These are phyloP conservation scores for Sebastes goodei DNA, from an alignment of 2,797 vertebrate genomes.

Conservation along the genomic window DNA sequence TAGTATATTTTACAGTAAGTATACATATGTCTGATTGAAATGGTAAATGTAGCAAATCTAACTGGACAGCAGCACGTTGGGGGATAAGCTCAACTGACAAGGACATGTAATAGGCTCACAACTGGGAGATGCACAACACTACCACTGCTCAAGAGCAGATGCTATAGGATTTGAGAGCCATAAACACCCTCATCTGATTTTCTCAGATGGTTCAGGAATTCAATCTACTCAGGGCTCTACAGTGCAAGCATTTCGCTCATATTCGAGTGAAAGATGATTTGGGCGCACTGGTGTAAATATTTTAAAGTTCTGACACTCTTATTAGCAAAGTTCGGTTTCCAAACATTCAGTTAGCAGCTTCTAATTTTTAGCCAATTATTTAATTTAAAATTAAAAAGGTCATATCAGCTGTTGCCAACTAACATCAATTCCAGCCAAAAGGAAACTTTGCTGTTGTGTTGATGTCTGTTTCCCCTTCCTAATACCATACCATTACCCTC, in stretches of 20 bases:
- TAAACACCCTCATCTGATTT: not conserved
- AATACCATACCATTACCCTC: no score
- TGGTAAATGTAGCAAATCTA: not conserved
- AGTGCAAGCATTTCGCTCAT: not conserved
- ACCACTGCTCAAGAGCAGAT: not conserved
- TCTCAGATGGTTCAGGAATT: not conserved
- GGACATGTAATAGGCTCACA: not conserved
- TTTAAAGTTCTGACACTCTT: not conserved
- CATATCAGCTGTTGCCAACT: not conserved
- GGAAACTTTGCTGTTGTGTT: not conserved
- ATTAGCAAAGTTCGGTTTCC: not conserved
- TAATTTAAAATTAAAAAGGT: not conserved
- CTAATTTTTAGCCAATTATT: not conserved
- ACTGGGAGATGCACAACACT: not conserved
- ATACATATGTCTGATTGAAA: not conserved
- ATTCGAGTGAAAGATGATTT: not conserved
- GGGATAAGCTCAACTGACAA: not conserved
- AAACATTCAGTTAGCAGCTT: not conserved
- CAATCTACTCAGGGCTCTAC: not conserved
- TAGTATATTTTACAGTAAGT: not conserved
- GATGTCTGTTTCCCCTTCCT: not conserved
- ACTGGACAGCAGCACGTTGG: not conserved
- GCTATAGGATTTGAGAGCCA: not conserved
- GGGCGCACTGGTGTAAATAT: not conserved
- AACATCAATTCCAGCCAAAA: not conserved